phyloP scores from a whole-genome alignment of 2,113 vertebrate species.

The Colistium nudipinnis region DNA sequence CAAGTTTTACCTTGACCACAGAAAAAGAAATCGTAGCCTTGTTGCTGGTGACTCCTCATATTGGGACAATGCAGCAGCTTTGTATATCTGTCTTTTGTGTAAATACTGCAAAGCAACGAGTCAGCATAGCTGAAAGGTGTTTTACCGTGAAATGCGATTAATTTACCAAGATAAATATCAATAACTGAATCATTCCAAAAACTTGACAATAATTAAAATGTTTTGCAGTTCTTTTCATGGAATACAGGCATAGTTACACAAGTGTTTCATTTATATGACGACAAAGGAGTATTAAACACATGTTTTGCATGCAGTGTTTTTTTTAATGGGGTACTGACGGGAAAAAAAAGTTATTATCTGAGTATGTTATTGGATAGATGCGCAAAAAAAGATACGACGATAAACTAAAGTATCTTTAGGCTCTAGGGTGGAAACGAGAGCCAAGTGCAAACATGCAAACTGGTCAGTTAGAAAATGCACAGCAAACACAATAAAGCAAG shows the following conservation, averaged over 20 bases:
- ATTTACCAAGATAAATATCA: slow-evolving; percentile 16
- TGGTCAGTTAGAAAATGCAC: not conserved
- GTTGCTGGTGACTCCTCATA: slow-evolving; percentile 13
- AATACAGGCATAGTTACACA: too few species aligned
- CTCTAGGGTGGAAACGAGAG: not conserved
- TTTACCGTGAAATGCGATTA: not conserved
- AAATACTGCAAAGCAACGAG: slow-evolving; percentile 30
- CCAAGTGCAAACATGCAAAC: not conserved
- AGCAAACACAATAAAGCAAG: not conserved
- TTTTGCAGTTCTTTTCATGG: not conserved
- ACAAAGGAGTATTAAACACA: too few species aligned
- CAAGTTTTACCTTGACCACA: slow-evolving; percentile 55
- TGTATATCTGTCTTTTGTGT: slow-evolving; percentile 10
- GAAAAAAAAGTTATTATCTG: slow-evolving; percentile 21
- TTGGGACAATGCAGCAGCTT: not conserved
- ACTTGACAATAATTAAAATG: not conserved
- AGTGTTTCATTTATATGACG: too few species aligned
- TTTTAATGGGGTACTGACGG: not conserved
- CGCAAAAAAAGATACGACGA: slow-evolving; percentile 5
- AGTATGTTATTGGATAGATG: not conserved
- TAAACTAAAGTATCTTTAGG: too few species aligned
- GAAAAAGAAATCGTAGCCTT: slow-evolving; percentile 15
- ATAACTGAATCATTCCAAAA: not conserved
- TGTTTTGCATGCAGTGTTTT: not conserved
- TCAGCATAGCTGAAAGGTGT: not conserved